A percentile compares a stretch with the other conserved stretches of the same genome.
Conservation (phyloP, 2,797 vertebrate genomes). For the Tokudaia tokunoshimensis region DNA sequence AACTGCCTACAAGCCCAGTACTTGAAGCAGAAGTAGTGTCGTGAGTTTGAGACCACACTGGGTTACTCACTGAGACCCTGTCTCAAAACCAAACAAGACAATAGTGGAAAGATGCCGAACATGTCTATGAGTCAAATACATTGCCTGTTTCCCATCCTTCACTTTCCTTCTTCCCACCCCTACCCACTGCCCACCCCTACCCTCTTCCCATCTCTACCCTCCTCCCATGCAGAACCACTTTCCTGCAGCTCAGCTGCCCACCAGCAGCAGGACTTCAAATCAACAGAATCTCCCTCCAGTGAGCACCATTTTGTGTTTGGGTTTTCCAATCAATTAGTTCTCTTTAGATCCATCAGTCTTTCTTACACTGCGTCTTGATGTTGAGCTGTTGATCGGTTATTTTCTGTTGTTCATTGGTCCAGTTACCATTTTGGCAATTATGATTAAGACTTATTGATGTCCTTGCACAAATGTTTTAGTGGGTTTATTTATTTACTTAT, state of each 20-base stretch:
- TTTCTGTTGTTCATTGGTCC: background rate
- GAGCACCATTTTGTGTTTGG: background rate
- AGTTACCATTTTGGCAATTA: background rate
- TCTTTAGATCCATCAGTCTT: background rate
- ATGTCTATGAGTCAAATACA: background rate
- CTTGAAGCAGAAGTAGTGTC: background rate
- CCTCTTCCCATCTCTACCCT: background rate
- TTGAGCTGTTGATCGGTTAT: background rate
- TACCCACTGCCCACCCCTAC: no score
- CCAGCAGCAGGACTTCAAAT: background rate
- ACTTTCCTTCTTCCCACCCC: background rate
- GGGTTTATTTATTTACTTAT: background rate
- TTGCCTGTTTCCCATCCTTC: background rate
- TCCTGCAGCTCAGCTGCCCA: background rate
- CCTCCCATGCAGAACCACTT: background rate
- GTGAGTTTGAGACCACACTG: background rate
- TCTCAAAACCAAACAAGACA: background rate
- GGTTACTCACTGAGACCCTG: background rate
- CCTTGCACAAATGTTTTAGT: background rate
- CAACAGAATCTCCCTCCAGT: background rate
- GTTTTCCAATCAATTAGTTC: background rate
- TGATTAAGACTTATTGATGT: background rate
- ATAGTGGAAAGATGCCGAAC: background rate
- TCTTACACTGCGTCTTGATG: background rate
- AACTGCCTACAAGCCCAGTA: background rate